Percentiles rank a stretch among this genome's conserved stretches.
These are phyloP conservation scores for Cryptophagus acutangulus DNA, from an alignment of 2,888 invertebrate species.

Conservation along the genomic window DNA sequence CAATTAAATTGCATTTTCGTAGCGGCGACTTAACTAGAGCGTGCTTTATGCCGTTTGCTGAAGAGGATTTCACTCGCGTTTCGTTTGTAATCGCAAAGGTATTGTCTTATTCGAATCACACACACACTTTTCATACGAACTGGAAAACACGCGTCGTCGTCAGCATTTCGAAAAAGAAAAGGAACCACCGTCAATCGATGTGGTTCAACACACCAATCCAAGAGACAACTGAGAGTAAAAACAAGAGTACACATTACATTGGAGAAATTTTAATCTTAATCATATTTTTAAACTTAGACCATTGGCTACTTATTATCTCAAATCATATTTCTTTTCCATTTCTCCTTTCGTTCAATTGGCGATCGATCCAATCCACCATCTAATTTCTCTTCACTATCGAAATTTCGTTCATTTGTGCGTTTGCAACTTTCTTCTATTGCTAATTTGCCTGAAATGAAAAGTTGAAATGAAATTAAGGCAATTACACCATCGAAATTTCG, in stretches of 20 bases:
- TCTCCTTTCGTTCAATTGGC: no score
- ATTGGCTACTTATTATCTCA: constrained; percentile 36
- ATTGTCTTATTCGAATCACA: constrained; percentile 8
- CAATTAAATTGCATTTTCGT: constrained; percentile 42
- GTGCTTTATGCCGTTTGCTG: constrained; percentile 30
- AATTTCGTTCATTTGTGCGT: no score
- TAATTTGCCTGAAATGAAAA: no score
- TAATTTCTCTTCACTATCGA: no score
- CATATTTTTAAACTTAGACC: constrained; percentile 41
- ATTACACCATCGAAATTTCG: no score
- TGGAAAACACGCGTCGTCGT: neutral
- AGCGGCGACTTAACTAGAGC: constrained; percentile 41
- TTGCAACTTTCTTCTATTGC: no score
- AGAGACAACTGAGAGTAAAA: constrained; percentile 40
- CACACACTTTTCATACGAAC: neutral
- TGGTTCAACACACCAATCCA: constrained; percentile 14
- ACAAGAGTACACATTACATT: constrained; percentile 34
- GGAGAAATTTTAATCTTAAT: constrained; percentile 43
- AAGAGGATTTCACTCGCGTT: no score
- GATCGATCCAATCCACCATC: no score
- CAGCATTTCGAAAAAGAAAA: no score
- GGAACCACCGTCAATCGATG: constrained; percentile 2
- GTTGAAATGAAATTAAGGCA: no score
- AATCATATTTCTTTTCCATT: constrained; percentile 34
- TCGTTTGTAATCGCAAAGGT: no score